Evolutionary conservation across 2,113 vertebrate species (phyloP), one percentile per base, ranked within the genome.

Genomic region (Xerus inauris): DNA sequence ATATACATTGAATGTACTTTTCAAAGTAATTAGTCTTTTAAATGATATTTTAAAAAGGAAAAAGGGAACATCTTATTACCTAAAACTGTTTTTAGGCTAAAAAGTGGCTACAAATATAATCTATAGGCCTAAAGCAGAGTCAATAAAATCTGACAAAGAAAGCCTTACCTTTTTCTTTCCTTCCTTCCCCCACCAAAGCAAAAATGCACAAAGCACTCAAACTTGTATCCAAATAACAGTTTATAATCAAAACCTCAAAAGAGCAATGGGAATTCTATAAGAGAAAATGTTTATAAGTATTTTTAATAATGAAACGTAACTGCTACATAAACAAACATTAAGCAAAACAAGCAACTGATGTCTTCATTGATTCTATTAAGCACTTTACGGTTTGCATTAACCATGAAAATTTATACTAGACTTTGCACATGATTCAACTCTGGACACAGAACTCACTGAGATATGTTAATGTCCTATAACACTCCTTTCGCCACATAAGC

Each of bases 371-470:
- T 85, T n/a, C 6, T 79, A 49, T 67, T 75, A 83, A 96, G 91
- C 51, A 84, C 93, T 84, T 89, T 87, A 85, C 49, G 54, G 87
- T 47, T 96, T 90, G 47, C 84, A 51, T 81, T 89, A 97, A 91
- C 90, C 97, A 97, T 45, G 79, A 85, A 95, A 93, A 95, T 87
- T 82, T 97, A 96, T 67, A 93, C 79, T 91, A 97, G 79, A 71
- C 59, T 93, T 89, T 3, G 6, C 79, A 79, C 0, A 30, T 54
- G 83, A 97, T 94, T 96, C 94, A 42, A 47, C 87, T 95, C 75
- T 95, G 93, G 97, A 95, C 92, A 97, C 82, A 97, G 91, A 82
- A 95, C 92, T 95, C 93, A 73, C 0, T 81, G 86, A 94, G 82
- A 95, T 71, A 86, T 11, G 13, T 80, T 83, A 69, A 94, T 90